phyloP scores from a whole-genome alignment of 1,140 invertebrate genomes.

The Coboldia fuscipes region DNA sequence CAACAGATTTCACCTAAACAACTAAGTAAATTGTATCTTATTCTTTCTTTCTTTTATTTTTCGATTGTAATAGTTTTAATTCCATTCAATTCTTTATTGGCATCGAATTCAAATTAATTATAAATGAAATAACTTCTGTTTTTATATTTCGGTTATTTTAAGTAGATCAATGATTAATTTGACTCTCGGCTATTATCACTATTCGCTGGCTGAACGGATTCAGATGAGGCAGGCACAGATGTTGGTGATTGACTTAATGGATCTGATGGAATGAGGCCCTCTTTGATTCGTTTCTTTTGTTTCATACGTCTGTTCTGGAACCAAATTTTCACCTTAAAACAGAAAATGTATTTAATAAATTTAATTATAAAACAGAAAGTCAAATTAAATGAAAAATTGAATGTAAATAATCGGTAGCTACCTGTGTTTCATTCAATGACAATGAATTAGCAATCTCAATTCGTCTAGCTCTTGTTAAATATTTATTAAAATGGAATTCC shows the following conservation, averaged over 20 bases:
- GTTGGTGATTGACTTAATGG: conserved; percentile 11
- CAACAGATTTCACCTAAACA: too few species aligned
- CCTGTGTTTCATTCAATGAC: conserved; percentile 91
- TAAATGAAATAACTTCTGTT: neutral
- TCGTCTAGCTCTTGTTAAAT: conserved; percentile 82
- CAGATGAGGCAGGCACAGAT: conserved; percentile 12
- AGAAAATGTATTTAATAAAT: conserved; percentile 3
- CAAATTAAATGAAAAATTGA: neutral
- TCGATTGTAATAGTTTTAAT: neutral
- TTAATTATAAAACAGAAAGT: neutral
- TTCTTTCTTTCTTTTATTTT: neutral
- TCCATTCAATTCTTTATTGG: neutral
- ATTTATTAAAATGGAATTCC: conserved; percentile 99
- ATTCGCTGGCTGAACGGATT: conserved; percentile 22
- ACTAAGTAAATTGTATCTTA: conserved; percentile 2
- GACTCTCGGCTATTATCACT: conserved; percentile 38
- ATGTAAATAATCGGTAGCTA: too few species aligned
- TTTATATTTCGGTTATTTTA: too few species aligned
- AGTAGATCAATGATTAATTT: conserved; percentile 26
- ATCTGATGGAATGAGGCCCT: conserved; percentile 53
- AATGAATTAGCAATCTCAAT: conserved; percentile 95
- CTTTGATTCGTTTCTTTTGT: conserved; percentile 83
- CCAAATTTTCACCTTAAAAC: conserved; percentile 71
- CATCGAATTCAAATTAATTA: neutral
- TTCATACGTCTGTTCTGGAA: conserved; percentile 88